These are phyloP conservation scores for Tromatobia lineatoria DNA, from an alignment of 2,888 invertebrate genomes.

Conservation along the genomic window DNA sequence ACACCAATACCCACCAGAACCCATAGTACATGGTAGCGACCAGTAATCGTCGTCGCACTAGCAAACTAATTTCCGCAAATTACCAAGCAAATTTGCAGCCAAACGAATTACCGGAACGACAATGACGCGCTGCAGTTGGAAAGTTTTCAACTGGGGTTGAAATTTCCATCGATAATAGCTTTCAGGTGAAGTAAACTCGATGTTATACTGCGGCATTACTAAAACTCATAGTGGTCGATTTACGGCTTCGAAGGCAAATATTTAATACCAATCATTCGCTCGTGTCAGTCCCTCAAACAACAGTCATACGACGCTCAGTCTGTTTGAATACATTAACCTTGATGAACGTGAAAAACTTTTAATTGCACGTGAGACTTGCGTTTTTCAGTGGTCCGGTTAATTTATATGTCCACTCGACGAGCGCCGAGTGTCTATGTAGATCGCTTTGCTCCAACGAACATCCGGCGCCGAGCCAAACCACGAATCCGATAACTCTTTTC, in stretches of 20 bases:
- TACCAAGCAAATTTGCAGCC: slow-evolving; percentile 53
- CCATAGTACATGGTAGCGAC: no score
- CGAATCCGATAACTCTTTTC: slow-evolving; percentile 49
- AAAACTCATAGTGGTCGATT: slow-evolving; percentile 29
- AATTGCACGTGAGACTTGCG: slow-evolving; percentile 20
- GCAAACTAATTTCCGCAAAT: slow-evolving; percentile 65
- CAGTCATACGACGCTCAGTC: slow-evolving; percentile 21
- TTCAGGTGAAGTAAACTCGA: slow-evolving; percentile 11
- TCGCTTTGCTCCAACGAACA: slow-evolving; percentile 32
- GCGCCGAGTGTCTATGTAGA: neutral
- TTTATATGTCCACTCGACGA: slow-evolving; percentile 33
- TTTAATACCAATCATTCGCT: slow-evolving; percentile 54
- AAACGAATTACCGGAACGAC: slow-evolving; percentile 42
- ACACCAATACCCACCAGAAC: no score
- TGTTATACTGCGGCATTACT: slow-evolving; percentile 18
- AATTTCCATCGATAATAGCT: slow-evolving; percentile 39
- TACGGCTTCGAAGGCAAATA: slow-evolving; percentile 44
- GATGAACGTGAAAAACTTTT: neutral
- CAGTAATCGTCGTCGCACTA: slow-evolving; percentile 27
- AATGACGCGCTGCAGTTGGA: slow-evolving; percentile 12
- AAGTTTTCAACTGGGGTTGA: slow-evolving; percentile 27
- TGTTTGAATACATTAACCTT: slow-evolving; percentile 2
- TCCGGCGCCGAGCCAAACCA: slow-evolving; percentile 61
- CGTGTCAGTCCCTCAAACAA: slow-evolving; percentile 15
- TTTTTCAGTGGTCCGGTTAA: slow-evolving; percentile 51